phyloP scores from a whole-genome alignment of 2,797 vertebrate species.

The Acanthurus tractus region DNA sequence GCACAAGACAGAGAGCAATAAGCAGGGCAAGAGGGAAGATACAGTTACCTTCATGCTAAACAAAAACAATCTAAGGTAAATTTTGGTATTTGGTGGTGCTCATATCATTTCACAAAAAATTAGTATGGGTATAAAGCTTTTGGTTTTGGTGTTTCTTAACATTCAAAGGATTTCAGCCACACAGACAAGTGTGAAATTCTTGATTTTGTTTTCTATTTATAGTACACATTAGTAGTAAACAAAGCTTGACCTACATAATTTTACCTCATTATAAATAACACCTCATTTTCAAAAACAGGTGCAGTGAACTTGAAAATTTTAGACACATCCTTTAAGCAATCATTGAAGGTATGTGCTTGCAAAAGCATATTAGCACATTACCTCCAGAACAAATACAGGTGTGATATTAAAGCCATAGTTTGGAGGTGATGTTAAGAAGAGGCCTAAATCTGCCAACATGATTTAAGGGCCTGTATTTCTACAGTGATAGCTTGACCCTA shows the following conservation, averaged over 20 bases:
- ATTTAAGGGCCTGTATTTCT: conserved; percentile 23
- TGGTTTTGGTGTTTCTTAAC: not conserved
- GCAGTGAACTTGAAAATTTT: not conserved
- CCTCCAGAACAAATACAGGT: conserved; percentile 21
- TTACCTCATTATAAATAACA: not conserved
- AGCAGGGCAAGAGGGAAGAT: too few relatives aligned
- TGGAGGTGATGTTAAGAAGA: not conserved
- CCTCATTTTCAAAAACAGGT: conserved; percentile 11
- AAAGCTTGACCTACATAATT: not conserved
- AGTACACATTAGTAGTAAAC: not conserved
- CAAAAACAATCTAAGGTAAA: not conserved
- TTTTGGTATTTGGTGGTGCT: not conserved
- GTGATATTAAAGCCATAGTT: conserved; percentile 14
- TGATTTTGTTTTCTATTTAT: conserved; percentile 1
- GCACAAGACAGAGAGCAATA: too few relatives aligned
- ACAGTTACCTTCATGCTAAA: not conserved
- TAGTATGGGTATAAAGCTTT: not conserved
- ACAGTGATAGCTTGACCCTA: conserved; percentile 32
- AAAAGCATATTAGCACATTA: not conserved
- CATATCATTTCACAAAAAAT: not conserved
- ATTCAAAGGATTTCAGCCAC: not conserved
- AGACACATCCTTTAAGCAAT: not conserved
- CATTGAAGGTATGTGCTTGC: not conserved
- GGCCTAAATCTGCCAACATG: conserved; percentile 52
- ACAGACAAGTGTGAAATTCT: not conserved